Conservation (phyloP, 2,113 vertebrate genomes). For the Emberiza fucata region DNA sequence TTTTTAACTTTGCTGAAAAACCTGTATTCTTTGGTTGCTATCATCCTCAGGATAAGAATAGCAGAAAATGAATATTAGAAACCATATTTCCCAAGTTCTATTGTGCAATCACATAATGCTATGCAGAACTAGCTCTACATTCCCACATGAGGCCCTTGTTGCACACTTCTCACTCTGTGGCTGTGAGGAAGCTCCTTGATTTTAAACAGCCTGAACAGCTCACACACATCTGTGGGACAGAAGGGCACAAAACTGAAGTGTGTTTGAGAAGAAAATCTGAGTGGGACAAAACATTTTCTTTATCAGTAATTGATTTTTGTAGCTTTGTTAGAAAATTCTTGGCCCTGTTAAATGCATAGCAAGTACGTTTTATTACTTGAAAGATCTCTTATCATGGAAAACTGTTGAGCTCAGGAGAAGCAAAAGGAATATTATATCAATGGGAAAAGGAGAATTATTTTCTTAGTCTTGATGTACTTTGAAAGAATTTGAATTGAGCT, state of each 20-base stretch:
- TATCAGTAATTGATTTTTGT: neutral
- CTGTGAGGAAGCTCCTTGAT: neutral
- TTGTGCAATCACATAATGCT: neutral
- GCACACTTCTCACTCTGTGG: neutral
- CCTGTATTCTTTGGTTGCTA: rapidly evolving
- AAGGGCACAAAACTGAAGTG: neutral
- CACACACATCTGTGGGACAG: neutral
- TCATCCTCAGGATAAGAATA: neutral
- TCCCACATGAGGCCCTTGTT: neutral
- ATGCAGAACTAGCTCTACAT: neutral
- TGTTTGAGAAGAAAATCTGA: neutral
- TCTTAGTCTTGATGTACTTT: neutral
- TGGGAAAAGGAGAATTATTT: neutral
- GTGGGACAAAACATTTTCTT: neutral
- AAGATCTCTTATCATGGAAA: neutral
- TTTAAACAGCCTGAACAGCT: neutral
- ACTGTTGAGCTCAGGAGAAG: neutral
- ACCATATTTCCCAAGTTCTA: neutral
- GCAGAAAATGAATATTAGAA: neutral
- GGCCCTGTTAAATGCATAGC: neutral
- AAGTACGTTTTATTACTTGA: neutral
- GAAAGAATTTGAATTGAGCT: neutral
- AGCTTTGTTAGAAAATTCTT: neutral
- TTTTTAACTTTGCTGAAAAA: neutral
- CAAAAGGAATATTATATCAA: neutral